A percentile compares a stretch with the other conserved stretches of the same genome.
Evolutionary conservation across 2,113 vertebrate genomes (phyloP).

Genomic region (Brevimyrus niger): DNA sequence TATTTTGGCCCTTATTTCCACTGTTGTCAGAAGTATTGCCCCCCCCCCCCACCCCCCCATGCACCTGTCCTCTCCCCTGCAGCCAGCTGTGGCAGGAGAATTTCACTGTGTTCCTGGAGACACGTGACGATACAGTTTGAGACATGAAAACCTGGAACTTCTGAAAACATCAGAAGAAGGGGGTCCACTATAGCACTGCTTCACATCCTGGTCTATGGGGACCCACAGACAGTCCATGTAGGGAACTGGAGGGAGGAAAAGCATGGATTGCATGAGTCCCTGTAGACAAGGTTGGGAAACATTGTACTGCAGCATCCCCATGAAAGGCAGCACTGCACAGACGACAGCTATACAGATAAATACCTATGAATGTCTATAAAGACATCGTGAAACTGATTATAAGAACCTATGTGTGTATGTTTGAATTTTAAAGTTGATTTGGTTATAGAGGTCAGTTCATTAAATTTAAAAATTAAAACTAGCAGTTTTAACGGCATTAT

Average conservation of each 20-base stretch:
- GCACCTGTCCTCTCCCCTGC: not conserved
- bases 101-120: too few relatives aligned
- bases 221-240: not conserved
- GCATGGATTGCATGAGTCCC: not conserved
- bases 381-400: not conserved
- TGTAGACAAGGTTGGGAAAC: not conserved
- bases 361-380: not conserved
- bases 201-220: not conserved
- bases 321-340: not conserved
- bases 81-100: too few relatives aligned
- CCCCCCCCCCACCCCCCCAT: not conserved
- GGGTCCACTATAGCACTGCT: too few relatives aligned
- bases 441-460: not conserved
- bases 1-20: not conserved
- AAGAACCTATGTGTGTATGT: not conserved
- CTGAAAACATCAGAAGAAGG: too few relatives aligned
- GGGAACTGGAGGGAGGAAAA: not conserved
- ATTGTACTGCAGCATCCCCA: not conserved
- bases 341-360: not conserved
- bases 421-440: not conserved
- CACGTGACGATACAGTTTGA: too few relatives aligned
- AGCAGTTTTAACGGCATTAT: not conserved
- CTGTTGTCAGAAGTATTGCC: not conserved
- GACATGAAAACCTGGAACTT: too few relatives aligned
- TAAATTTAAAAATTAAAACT: not conserved